Evolutionary conservation across 53 echinoderm and acorn worm genomes (phyloP).

Genomic region (Stichopus horrens): DNA sequence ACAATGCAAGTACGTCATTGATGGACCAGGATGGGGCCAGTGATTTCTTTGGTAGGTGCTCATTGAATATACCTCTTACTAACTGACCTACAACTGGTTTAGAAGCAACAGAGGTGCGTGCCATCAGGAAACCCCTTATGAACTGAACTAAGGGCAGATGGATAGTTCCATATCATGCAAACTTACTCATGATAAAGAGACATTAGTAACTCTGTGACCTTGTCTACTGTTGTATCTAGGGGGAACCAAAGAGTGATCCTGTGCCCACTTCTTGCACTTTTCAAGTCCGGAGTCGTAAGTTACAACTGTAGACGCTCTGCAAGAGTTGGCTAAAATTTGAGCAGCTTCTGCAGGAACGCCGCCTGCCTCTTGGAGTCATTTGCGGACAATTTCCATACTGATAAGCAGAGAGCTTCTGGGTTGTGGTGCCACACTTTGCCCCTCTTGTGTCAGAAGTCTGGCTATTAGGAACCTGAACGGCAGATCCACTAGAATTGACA

Average conservation of each 20-base stretch:
- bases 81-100: background rate
- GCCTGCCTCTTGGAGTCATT: background rate
- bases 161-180: no score
- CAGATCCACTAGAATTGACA: no score
- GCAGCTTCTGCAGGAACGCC: constrained; percentile 23
- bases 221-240: no score
- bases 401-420: background rate
- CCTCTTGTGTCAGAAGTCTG: no score
- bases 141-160: background rate
- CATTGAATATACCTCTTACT: background rate
- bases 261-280: no score
- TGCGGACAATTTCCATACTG: constrained; percentile 17
- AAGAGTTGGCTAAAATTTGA: background rate
- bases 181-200: no score
- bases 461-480: no score
- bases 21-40: background rate
- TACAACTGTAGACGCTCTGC: background rate
- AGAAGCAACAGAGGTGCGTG: background rate
- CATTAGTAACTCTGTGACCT: no score
- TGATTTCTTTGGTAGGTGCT: background rate
- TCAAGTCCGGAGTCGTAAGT: no score
- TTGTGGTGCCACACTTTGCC: no score
- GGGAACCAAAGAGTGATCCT: no score
- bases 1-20: background rate
- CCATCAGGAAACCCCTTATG: background rate